Base-by-base conservation (phyloP, 2,797 vertebrate genomes). In the Phataginus tricuspis region DNA sequence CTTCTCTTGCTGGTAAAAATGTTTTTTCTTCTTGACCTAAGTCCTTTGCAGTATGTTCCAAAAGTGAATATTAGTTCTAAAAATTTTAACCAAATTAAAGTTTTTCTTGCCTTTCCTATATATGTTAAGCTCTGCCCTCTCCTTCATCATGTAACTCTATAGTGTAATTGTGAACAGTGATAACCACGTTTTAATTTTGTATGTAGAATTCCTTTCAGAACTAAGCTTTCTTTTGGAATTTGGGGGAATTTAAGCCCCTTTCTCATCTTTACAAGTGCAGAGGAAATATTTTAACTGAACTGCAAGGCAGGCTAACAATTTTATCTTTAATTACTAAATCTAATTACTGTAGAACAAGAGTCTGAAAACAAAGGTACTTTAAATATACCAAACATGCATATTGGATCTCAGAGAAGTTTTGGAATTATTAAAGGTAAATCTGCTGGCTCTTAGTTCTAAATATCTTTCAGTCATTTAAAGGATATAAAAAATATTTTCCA, bases 1-100 rank as follows among this genome's bases (percentile, higher is more conserved):
- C 37, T 94, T 96, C 91, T 61, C 78, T 90, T 66, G 57, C 12
- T 71, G 49, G 75, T 95, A 87, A 66, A 29, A 79, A 16, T 94
- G 21, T 14, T 29, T 69, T 91, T 94, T 94, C 78, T 75, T 91
- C 63, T 72, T 92, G 77, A 57, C 25, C 0, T 42, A 18, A 79
- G 69, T 29, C 71, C 39, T 86, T 57, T 63, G 0, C 74, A 94
- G 42, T 69, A 10, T 29, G 11, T 68, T 87, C 37, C 16, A 69
- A 93, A 79, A n/a, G 21, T 79, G 18, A n/a, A 12, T 63, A 80
- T 93, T 72, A 78, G 19, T 72, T 64, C 39, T 93, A 71, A 89
- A 95, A 34, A 18, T 92, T 75, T 84, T 61, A 86, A 53, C 31
- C n/a, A 68, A 61, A 68, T 63, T 39, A n/a, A 87, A 57, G 29